Conservation (phyloP, 2,113 vertebrate species). For the Rhinoderma darwinii region DNA sequence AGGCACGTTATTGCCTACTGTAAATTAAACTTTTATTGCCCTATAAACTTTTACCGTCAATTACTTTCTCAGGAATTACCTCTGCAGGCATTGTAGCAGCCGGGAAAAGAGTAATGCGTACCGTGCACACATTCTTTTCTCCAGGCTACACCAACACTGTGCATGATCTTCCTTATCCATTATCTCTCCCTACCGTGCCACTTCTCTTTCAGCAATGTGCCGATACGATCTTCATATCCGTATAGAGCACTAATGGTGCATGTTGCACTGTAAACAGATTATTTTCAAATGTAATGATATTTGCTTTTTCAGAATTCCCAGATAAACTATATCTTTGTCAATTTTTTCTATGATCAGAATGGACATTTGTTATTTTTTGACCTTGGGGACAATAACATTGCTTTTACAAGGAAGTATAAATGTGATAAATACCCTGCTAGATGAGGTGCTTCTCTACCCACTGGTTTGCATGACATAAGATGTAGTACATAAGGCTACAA, state of each 20-base stretch:
- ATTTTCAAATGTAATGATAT: slow-evolving; percentile 9
- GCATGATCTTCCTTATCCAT: slow-evolving; percentile 27
- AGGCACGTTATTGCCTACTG: slow-evolving; percentile 30
- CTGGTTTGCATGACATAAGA: neutral
- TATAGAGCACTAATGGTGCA: slow-evolving; percentile 28
- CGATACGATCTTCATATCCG: slow-evolving; percentile 38
- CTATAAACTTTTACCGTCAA: slow-evolving; percentile 56
- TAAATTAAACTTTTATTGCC: slow-evolving; percentile 57
- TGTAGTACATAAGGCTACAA: neutral
- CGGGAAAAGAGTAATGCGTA: slow-evolving; percentile 27
- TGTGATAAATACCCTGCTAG: neutral
- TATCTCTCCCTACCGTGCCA: slow-evolving; percentile 42
- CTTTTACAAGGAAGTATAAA: neutral
- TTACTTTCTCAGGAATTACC: slow-evolving; percentile 51
- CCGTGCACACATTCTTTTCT: slow-evolving; percentile 23
- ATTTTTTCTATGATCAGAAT: neutral
- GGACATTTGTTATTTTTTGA: neutral
- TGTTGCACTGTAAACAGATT: slow-evolving; percentile 19
- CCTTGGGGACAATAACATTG: neutral
- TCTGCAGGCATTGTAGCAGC: slow-evolving; percentile 46
- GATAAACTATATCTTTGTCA: neutral
- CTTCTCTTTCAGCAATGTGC: slow-evolving; percentile 19
- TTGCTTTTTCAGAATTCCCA: neutral
- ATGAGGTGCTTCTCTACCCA: neutral
- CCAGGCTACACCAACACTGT: neutral